These are phyloP conservation scores for Marcusenius ussheri DNA, from an alignment of 2,113 vertebrate genomes.

Conservation along the genomic window DNA sequence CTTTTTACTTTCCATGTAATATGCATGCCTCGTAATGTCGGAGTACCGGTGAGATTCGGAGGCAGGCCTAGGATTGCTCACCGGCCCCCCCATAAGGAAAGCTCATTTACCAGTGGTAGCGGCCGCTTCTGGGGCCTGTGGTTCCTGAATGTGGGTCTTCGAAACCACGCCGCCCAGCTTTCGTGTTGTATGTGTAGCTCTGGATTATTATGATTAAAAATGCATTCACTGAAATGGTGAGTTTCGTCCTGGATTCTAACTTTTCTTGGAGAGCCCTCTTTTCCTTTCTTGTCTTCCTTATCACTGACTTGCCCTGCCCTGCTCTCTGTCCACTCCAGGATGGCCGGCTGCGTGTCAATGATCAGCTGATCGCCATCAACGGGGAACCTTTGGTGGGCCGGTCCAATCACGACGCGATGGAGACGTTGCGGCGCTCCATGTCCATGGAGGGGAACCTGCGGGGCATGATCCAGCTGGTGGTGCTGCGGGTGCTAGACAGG, in stretches of 20 bases:
- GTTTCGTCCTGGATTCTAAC: neutral
- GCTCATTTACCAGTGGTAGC: neutral
- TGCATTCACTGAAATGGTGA: neutral
- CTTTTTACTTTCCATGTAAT: conserved; percentile 18
- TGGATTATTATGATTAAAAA: neutral
- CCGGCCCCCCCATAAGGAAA: neutral
- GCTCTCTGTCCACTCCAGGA: conserved; percentile 59
- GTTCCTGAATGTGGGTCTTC: neutral
- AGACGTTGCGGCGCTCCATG: conserved; percentile 90
- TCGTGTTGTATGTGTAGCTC: neutral
- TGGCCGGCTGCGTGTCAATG: conserved; percentile 78
- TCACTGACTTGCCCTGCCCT: neutral
- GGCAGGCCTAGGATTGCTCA: neutral
- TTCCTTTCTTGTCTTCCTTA: neutral
- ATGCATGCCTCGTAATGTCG: conserved; percentile 33
- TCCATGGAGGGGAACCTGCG: conserved; percentile 91
- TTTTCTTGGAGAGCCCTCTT: neutral
- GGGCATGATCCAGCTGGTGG: conserved; percentile 86
- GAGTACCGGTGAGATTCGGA: conserved; percentile 11
- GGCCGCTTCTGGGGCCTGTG: neutral
- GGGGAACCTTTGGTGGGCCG: conserved; percentile 81
- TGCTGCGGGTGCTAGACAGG: conserved; percentile 65
- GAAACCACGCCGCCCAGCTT: neutral
- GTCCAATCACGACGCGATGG: conserved; percentile 93
- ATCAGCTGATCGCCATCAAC: conserved; percentile 92